Percentiles rank a stretch among this genome's conserved stretches.
Evolutionary conservation across 2,113 vertebrate species (phyloP).

Genomic region (Cochlearius cochlearius): DNA sequence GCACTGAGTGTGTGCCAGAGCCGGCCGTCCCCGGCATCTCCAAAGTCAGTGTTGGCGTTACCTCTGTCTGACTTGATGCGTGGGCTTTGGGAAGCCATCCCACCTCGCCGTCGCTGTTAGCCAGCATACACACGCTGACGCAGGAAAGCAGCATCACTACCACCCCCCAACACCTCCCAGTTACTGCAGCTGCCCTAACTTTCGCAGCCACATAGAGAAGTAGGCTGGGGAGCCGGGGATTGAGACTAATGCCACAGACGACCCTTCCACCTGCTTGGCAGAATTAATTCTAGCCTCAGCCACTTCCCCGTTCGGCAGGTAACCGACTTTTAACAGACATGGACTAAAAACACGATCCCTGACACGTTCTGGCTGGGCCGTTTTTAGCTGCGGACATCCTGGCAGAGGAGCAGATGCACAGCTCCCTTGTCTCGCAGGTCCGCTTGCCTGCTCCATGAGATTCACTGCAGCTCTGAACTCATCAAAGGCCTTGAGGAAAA

Average conservation of each 20-base stretch:
- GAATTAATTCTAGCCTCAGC: neutral
- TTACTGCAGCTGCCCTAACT: neutral
- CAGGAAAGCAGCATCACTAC: neutral
- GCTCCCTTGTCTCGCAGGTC: neutral
- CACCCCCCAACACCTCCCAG: neutral
- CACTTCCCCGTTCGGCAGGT: neutral
- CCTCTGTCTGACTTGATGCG: neutral
- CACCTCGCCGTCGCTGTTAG: rapidly evolving
- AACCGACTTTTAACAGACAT: neutral
- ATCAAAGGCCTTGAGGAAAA: neutral
- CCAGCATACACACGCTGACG: neutral
- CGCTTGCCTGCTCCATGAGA: neutral
- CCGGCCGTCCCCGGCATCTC: neutral
- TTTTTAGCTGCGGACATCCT: neutral
- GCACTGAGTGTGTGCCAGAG: neutral
- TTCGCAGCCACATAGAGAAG: neutral
- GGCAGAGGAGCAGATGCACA: neutral
- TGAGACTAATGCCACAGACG: neutral
- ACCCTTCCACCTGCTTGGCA: neutral
- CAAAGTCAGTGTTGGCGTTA: neutral
- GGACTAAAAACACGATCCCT: too few relatives aligned
- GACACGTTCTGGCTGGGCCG: neutral
- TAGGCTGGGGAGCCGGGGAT: neutral
- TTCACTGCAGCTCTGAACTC: neutral
- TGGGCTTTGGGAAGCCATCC: neutral